These are phyloP conservation scores for Chironomus striatipennis DNA, from an alignment of 1,140 invertebrate genomes.

Conservation along the genomic window DNA sequence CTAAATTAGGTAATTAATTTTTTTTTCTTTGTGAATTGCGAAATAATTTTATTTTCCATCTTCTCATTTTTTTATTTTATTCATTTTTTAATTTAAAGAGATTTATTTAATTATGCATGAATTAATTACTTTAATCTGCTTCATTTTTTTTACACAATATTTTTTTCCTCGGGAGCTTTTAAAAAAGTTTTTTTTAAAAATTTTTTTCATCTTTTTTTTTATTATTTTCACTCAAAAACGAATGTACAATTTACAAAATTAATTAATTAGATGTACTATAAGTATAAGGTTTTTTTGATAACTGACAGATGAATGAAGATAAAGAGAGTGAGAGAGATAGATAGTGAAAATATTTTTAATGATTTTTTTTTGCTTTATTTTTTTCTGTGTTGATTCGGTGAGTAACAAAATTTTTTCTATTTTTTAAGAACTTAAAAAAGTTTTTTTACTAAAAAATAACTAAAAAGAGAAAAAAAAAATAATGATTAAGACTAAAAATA, in stretches of 20 bases:
- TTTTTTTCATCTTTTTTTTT: not conserved
- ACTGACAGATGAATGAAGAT: not conserved
- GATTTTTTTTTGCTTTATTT: too few species aligned
- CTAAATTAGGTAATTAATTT: too few species aligned
- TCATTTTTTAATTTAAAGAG: not conserved
- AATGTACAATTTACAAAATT: slow-evolving; percentile 3
- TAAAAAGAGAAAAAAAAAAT: not conserved
- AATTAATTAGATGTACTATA: not conserved
- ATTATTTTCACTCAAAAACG: not conserved
- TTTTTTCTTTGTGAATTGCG: not conserved
- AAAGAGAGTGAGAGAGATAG: not conserved
- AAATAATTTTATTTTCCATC: not conserved
- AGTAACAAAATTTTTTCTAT: not conserved
- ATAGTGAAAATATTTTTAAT: not conserved
- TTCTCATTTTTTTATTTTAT: not conserved
- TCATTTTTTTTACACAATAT: not conserved
- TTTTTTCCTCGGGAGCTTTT: not conserved
- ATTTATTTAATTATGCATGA: not conserved
- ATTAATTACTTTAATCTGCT: not conserved
- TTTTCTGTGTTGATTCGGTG: not conserved
- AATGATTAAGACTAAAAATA: not conserved
- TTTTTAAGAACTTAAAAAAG: not conserved
- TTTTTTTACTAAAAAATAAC: not conserved
- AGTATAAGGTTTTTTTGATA: not conserved
- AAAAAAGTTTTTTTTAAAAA: not conserved